These are phyloP conservation scores for Metaphire vulgaris DNA, from an alignment of 1,140 invertebrate genomes.

Conservation along the genomic window DNA sequence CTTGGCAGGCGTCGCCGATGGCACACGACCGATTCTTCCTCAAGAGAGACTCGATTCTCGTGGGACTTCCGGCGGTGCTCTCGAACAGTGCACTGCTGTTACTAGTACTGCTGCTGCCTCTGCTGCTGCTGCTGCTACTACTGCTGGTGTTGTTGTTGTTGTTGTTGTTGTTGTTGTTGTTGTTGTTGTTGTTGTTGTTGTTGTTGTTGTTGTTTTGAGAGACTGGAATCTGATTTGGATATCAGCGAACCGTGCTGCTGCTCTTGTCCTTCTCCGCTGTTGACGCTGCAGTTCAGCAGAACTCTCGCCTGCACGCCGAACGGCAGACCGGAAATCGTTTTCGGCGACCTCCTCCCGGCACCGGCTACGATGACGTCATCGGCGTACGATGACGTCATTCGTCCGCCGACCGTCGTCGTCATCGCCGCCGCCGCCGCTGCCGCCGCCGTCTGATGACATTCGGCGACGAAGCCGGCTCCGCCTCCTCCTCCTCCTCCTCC, in stretches of 20 bases:
- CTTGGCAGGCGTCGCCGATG: no score
- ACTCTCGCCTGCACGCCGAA: neutral
- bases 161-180: no score
- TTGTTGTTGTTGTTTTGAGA: neutral
- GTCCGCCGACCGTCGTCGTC: neutral
- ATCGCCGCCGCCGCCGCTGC: conserved; percentile 3
- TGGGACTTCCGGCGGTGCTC: no score
- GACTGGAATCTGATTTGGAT: conserved; percentile 5
- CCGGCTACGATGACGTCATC: neutral
- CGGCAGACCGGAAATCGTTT: neutral
- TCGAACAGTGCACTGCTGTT: no score
- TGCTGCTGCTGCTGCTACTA: no score
- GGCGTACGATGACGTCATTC: neutral
- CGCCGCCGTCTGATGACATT: neutral
- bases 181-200: no score
- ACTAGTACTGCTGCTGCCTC: no score
- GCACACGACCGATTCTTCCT: no score
- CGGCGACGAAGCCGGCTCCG: neutral
- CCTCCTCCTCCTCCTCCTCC: neutral
- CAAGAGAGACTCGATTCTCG: no score
- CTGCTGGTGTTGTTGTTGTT: no score
- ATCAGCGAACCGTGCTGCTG: no score
- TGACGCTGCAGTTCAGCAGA: neutral
- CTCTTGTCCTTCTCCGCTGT: no score
- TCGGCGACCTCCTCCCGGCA: neutral